Evolutionary conservation across 2,113 vertebrate species (phyloP), one percentile per base, ranked within the genome.

Genomic region (Polyodon spathula): DNA sequence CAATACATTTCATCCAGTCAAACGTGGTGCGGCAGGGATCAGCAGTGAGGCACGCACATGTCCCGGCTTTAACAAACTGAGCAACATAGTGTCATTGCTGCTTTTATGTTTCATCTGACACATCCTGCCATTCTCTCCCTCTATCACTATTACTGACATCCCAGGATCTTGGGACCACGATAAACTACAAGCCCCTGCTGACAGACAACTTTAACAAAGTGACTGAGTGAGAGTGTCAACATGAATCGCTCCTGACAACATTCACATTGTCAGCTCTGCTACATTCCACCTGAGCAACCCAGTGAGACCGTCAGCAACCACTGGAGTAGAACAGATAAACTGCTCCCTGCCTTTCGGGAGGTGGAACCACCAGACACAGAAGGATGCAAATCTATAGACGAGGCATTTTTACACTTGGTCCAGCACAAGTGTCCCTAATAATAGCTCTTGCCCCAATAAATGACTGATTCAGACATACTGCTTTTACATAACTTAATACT

Each of bases 161-260:
- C 61, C 58, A 8, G 0, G 2, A 0, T n/a, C 53, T 41, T 44
- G 40, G 63, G 62, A 37, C 37, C 4, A 42, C 3, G 54, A 39
- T 71, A 43, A 72, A 71, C 58, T 51, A 66, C 48, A 37, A 10
- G 44, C 40, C 64, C 27, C 56, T 57, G 58, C 63, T 66, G 70
- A 73, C 72, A 78, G 73, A 73, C 68, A 15, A 68, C 73, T 62
- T 54, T 72, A 64, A 70, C 66, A 61, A 68, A 63, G 61, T 77
- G 61, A 66, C 54, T 68, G 48, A 73, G 48, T 42, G 62, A 66
- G 58, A 0, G 48, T 69, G 65, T 3, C 14, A 66, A 77, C 63
- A 64, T 56, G 69, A 77, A 82, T 69, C 68, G 63, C 65, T 64
- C 67, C 66, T 66, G 73, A 82, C 69, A 70, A 57, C 56, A 37